Evolutionary conservation across 2,113 vertebrate species (phyloP).

Genomic region (Mustela lutreola): DNA sequence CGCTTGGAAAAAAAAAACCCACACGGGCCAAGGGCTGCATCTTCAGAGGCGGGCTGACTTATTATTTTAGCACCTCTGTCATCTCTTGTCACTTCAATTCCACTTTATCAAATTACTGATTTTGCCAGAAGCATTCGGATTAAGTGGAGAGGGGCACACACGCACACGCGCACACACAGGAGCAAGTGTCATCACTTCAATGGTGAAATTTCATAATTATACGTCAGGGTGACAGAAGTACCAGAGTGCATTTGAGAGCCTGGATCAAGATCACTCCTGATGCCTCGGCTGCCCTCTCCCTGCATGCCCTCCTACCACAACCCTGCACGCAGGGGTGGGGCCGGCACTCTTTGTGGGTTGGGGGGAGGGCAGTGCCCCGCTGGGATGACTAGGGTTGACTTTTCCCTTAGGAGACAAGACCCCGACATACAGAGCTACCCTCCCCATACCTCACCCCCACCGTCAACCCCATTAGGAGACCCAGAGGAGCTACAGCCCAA

Average conservation of each 20-base stretch:
- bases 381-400: background rate
- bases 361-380: too few species aligned
- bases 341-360: fast-evolving
- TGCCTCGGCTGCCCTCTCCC: background rate
- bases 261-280: slow-evolving; percentile 62
- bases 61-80: slow-evolving; percentile 86
- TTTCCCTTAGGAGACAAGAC: background rate
- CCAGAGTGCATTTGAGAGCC: slow-evolving; percentile 62
- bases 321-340: background rate
- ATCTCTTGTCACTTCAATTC: slow-evolving; percentile 84
- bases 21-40: slow-evolving; percentile 49
- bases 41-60: slow-evolving; percentile 82
- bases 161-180: background rate
- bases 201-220: slow-evolving; percentile 85
- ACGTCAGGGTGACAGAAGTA: slow-evolving; percentile 76
- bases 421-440: background rate
- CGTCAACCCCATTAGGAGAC: background rate
- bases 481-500: background rate
- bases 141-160: slow-evolving; percentile 69
- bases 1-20: background rate
- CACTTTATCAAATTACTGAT: slow-evolving; percentile 86
- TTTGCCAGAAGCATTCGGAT: slow-evolving; percentile 80
- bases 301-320: background rate
- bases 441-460: background rate
- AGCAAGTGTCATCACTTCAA: slow-evolving; percentile 78